These are phyloP conservation scores for Hyppa rectilinea DNA, from an alignment of 2,888 invertebrate genomes.

Conservation along the genomic window DNA sequence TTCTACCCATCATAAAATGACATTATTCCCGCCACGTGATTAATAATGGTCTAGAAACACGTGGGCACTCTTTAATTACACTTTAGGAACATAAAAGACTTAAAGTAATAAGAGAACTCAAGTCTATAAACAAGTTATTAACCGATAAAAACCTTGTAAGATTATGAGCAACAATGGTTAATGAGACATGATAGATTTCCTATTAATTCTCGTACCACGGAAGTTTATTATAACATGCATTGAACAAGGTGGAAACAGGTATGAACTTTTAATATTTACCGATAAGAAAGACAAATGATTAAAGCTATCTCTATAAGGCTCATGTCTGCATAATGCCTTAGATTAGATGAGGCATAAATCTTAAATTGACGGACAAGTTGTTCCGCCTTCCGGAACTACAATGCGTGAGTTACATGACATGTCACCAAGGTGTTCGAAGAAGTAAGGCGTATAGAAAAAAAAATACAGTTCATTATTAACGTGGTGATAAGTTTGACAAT, in stretches of 20 bases:
- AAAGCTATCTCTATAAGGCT: constrained; percentile 34
- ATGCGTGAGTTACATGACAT: constrained; percentile 26
- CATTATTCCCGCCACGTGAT: neutral
- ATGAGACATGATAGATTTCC: constrained; percentile 43
- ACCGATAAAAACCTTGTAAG: constrained; percentile 43
- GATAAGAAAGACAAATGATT: constrained; percentile 14
- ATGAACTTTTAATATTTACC: neutral
- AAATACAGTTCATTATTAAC: neutral
- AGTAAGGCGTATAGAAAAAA: neutral
- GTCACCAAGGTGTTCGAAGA: constrained; percentile 37
- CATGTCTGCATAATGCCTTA: neutral
- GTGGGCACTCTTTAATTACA: constrained; percentile 27
- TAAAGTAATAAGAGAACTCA: constrained; percentile 1
- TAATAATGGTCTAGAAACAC: constrained; percentile 19
- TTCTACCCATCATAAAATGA: too few species aligned
- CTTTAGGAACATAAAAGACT: constrained; percentile 29
- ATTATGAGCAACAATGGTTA: constrained; percentile 43
- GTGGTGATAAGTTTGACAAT: neutral
- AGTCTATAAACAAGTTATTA: constrained; percentile 37
- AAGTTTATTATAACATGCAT: constrained; percentile 35
- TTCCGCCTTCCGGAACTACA: constrained; percentile 53
- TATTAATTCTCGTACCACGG: constrained; percentile 34
- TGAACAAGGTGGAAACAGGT: constrained; percentile 14
- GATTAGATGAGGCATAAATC: constrained; percentile 40
- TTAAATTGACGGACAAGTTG: constrained; percentile 36